These are phyloP conservation scores for Laticauda laticaudata DNA, from an alignment of 2,113 vertebrate genomes.

Conservation along the genomic window DNA sequence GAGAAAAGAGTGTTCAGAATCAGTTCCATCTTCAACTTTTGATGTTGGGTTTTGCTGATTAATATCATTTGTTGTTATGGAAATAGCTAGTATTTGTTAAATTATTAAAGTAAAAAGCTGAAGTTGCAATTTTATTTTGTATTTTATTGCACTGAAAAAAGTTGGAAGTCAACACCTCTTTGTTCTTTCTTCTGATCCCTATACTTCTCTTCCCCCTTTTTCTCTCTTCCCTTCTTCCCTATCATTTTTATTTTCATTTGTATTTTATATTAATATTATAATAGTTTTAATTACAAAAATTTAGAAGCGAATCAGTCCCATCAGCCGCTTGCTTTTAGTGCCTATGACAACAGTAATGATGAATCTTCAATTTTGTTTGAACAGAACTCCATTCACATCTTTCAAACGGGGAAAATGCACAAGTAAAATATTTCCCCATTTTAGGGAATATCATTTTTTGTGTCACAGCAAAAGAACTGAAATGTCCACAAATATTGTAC, in stretches of 20 bases:
- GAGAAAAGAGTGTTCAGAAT: neutral
- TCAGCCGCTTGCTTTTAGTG: neutral
- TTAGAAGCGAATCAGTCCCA: neutral
- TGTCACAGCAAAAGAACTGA: constrained; percentile 21
- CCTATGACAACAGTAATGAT: neutral
- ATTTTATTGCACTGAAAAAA: neutral
- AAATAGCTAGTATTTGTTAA: neutral
- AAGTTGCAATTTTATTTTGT: neutral
- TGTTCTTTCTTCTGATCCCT: neutral
- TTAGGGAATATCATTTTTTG: constrained; percentile 30
- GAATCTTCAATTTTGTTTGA: neutral
- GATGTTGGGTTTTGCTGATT: neutral
- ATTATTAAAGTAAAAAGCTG: neutral
- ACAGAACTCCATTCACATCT: neutral
- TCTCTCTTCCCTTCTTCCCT: neutral
- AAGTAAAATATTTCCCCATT: neutral
- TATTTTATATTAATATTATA: neutral
- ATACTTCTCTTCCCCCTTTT: neutral
- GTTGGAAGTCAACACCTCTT: neutral
- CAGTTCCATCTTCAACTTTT: neutral
- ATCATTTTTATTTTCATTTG: neutral
- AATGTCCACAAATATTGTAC: neutral
- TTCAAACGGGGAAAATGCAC: neutral
- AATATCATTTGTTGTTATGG: neutral
- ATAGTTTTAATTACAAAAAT: neutral